Percentiles rank a stretch among this genome's conserved stretches.
These are phyloP conservation scores for Volucella zonaria DNA, from an alignment of 2,888 invertebrate species.

Conservation along the genomic window DNA sequence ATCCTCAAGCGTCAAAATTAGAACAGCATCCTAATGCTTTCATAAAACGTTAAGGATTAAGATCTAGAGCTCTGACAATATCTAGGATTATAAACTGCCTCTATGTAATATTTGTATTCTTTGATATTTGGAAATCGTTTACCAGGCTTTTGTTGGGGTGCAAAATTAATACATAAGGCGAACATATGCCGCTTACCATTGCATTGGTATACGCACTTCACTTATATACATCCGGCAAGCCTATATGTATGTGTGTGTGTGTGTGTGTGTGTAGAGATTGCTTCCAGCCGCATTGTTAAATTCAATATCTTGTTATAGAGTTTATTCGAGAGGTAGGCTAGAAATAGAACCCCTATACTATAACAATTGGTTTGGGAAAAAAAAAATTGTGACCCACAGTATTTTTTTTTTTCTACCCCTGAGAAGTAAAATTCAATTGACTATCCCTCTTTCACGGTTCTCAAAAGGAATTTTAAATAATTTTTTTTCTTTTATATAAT, in stretches of 20 bases:
- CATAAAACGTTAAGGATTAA: conserved; percentile 31
- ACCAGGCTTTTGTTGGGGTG: conserved; percentile 40
- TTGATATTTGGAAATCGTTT: conserved; percentile 18
- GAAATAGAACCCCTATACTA: conserved; percentile 6
- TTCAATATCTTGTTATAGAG: conserved; percentile 35
- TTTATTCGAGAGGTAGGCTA: conserved; percentile 4
- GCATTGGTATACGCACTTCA: too few species aligned
- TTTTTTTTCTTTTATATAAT: too few species aligned
- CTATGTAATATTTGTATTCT: conserved; percentile 30
- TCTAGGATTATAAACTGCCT: conserved; percentile 13
- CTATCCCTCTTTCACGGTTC: conserved; percentile 5
- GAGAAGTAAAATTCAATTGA: conserved; percentile 1
- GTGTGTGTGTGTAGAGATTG: conserved; percentile 8
- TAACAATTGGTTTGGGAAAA: not conserved
- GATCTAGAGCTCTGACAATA: conserved; percentile 13
- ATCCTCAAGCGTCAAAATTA: conserved; percentile 20
- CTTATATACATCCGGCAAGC: conserved; percentile 21
- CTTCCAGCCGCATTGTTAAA: conserved; percentile 29
- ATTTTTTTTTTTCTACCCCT: not conserved
- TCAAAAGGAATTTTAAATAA: too few species aligned
- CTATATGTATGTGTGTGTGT: not conserved
- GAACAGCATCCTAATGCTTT: conserved; percentile 29
- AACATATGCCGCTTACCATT: conserved; percentile 39
- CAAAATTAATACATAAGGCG: conserved; percentile 54
- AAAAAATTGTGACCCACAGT: conserved; percentile 23